Percentiles rank a stretch among this genome's conserved stretches.
Evolutionary conservation across 2,113 vertebrate genomes (phyloP).

Genomic region (Pomatostomus ruficeps): DNA sequence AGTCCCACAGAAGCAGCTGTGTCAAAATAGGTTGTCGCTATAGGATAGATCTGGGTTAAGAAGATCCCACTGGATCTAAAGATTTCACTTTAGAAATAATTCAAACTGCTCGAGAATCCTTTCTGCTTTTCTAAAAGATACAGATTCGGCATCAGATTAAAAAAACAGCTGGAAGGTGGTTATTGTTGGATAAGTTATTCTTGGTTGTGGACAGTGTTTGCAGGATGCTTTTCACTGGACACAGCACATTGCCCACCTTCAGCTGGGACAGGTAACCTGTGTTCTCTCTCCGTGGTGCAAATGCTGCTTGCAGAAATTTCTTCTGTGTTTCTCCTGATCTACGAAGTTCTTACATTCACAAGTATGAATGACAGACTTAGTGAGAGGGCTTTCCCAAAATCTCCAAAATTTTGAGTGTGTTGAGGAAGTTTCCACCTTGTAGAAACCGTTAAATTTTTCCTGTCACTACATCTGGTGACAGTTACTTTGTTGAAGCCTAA

Average conservation of each 20-base stretch:
- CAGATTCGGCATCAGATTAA: background rate
- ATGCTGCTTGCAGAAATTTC: background rate
- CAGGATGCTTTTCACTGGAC: background rate
- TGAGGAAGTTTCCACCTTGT: background rate
- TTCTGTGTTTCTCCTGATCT: background rate
- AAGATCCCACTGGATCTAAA: conserved; percentile 41
- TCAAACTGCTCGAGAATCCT: background rate
- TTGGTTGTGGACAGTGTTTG: background rate
- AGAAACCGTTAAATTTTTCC: background rate
- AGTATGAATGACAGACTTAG: background rate
- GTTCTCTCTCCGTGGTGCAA: background rate
- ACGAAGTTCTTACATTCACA: background rate
- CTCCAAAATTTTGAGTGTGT: background rate
- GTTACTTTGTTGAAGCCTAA: background rate
- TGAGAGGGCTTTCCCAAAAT: background rate
- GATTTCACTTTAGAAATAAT: conserved; percentile 10
- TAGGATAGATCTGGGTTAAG: conserved; percentile 45
- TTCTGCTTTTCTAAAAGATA: background rate
- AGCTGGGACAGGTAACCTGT: background rate
- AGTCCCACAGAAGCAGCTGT: conserved; percentile 15
- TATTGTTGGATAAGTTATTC: background rate
- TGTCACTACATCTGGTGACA: background rate
- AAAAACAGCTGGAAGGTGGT: background rate
- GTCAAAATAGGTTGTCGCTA: conserved; percentile 46
- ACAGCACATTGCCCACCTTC: background rate